Percentiles rank a stretch among this genome's conserved stretches.
Evolutionary conservation across 1,140 invertebrate genomes (phyloP).

Genomic region (Piezodorus guildinii): DNA sequence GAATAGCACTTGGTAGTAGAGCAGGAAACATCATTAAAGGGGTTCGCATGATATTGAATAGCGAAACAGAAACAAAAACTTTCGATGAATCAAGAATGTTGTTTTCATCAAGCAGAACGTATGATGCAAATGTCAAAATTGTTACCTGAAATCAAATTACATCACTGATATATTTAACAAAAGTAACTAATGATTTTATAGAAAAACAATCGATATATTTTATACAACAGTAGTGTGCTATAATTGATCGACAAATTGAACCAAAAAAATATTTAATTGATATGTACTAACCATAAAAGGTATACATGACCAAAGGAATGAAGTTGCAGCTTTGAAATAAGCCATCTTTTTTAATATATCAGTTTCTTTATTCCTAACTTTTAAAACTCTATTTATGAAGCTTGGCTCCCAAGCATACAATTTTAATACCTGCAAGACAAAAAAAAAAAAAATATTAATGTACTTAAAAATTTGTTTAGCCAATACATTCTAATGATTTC

Average conservation of each 20-base stretch:
- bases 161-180: too few species aligned
- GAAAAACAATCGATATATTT: too few species aligned
- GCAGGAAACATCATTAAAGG: conserved; percentile 34
- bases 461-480: too few species aligned
- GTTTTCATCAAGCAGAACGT: conserved; percentile 35
- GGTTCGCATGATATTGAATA: conserved; percentile 41
- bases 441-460: too few species aligned
- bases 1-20: conserved; percentile 53
- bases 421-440: too few species aligned
- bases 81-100: conserved; percentile 44
- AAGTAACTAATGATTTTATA: too few species aligned
- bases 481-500: too few species aligned
- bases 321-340: conserved; percentile 44
- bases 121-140: conserved; percentile 5
- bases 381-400: conserved; percentile 24
- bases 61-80: conserved; percentile 37
- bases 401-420: too few species aligned
- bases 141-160: conserved; percentile 13
- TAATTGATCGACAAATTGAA: too few species aligned
- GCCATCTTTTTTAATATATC: conserved; percentile 66
- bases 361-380: conserved; percentile 71
- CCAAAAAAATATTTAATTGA: not conserved
- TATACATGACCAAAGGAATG: conserved; percentile 46
- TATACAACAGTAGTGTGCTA: too few species aligned
- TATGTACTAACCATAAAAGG: conserved; percentile 42